These are phyloP conservation scores for Steinernema khuongi DNA, from an alignment of 1,140 invertebrate species.

Conservation along the genomic window DNA sequence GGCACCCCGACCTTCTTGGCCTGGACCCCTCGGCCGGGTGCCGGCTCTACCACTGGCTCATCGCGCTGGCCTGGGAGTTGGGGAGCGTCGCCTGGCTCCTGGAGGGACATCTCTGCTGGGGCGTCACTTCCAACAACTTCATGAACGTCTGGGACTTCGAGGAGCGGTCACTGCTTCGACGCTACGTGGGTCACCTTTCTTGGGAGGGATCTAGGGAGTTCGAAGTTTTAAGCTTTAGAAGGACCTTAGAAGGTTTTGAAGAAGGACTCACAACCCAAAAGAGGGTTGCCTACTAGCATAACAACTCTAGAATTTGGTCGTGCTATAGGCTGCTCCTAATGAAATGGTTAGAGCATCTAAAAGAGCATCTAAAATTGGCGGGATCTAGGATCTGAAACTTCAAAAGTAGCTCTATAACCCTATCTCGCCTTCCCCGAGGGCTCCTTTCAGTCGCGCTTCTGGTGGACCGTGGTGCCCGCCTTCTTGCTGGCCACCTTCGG, in stretches of 20 bases:
- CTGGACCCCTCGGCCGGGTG: not conserved
- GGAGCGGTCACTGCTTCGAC: no score
- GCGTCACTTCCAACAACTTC: not conserved
- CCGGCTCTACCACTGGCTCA: not conserved
- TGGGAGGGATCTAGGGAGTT: no score
- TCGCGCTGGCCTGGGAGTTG: not conserved
- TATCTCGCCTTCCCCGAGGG: not conserved
- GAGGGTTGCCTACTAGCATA: no score
- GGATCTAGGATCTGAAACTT: no score
- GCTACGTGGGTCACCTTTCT: no score
- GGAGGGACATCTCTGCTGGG: conserved; percentile 1
- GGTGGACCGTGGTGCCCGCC: not conserved
- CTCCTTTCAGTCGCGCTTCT: not conserved
- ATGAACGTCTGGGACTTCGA: not conserved
- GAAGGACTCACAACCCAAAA: no score
- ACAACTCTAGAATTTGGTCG: no score
- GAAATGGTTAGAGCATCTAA: no score
- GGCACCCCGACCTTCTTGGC: not conserved
- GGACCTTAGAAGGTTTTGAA: no score
- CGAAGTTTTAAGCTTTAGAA: no score
- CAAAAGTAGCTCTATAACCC: no score
- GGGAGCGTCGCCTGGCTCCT: not conserved
- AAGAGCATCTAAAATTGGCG: not conserved
- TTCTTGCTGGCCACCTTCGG: not conserved
- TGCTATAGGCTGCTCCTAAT: no score